Evolutionary conservation across 1,140 invertebrate genomes (phyloP), one percentile per base, ranked within the genome.

Genomic region (Drosophila navojoa): DNA sequence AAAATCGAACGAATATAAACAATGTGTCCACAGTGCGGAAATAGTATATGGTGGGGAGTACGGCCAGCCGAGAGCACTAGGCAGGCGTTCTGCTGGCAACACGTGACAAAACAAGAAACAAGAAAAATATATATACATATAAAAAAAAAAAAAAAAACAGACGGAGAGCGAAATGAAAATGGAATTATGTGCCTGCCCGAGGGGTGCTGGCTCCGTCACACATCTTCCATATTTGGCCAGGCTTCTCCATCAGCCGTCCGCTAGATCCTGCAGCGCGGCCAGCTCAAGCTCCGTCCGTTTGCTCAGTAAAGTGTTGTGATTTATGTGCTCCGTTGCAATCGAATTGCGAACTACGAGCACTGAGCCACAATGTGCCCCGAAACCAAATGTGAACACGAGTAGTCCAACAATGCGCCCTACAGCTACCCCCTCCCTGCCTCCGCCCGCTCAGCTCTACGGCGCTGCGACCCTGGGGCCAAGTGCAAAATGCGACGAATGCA

Each of bases 1-100:
- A 87, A 86, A 86, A 86, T 86, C 82, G 81, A 86, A 86, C 67
- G 77, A 87, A 82, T 82, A 87, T 86, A 87, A 87, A 86, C 81
- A 86, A 86, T 79, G 64, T 78, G 64, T 68, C 70, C 63, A 75
- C 62, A 45, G 29, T 29, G 40, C 16, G 57, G 27, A 29, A 9
- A 19, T 35, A 13, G 19, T 22, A 13, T 25, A 32, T 29, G 27
- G 45, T 22, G 54, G 6, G 27, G 7, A 35, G 32, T 10, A 7
- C 6, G 27, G 9, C 19, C 3, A 11, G 22, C n/a, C 22, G 25
- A 9, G 19, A 32, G 19, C 27, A 22, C 42, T 13, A 13, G 27
- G 15, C 19, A 16, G 40, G 29, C 19, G 40, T 19, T 15, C 13
- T 29, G 38, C 27, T 40, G 27, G 50, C 60, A n/a, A 67, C 63